phyloP scores from a whole-genome alignment of 2,113 vertebrate genomes.

The Syrrhaptes paradoxus region DNA sequence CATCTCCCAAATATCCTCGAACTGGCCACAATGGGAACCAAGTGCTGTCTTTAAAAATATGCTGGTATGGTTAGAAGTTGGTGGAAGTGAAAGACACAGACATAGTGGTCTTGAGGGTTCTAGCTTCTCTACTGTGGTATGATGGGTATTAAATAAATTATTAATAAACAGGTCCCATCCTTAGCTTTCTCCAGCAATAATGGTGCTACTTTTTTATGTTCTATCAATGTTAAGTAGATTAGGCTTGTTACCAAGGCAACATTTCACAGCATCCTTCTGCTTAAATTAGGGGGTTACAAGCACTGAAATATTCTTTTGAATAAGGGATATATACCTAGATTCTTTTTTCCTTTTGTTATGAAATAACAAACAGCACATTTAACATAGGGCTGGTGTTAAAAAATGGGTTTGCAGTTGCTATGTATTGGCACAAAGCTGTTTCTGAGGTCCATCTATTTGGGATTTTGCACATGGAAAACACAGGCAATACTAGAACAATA shows the following conservation, averaged over 20 bases:
- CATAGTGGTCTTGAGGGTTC: not conserved
- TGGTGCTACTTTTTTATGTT: not conserved
- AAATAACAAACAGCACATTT: not conserved
- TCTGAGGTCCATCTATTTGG: not conserved
- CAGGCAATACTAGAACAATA: not conserved
- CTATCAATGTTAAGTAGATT: not conserved
- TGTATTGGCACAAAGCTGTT: not conserved
- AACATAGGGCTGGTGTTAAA: not conserved
- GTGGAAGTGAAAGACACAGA: not conserved
- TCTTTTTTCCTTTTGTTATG: not conserved
- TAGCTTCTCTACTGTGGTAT: not conserved
- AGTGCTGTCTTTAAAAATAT: not conserved
- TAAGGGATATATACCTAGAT: not conserved
- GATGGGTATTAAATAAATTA: not conserved
- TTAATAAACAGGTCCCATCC: not conserved
- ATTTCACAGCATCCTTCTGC: not conserved
- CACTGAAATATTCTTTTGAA: not conserved
- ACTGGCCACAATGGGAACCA: not conserved
- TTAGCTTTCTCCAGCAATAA: not conserved
- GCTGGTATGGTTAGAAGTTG: not conserved
- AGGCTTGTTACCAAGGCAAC: not conserved
- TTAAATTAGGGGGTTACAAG: not conserved
- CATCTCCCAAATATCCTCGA: not conserved
- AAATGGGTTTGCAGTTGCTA: not conserved
- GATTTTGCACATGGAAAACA: not conserved